These are phyloP conservation scores for Ailurus styani DNA, from an alignment of 2,113 vertebrate genomes.

Conservation along the genomic window DNA sequence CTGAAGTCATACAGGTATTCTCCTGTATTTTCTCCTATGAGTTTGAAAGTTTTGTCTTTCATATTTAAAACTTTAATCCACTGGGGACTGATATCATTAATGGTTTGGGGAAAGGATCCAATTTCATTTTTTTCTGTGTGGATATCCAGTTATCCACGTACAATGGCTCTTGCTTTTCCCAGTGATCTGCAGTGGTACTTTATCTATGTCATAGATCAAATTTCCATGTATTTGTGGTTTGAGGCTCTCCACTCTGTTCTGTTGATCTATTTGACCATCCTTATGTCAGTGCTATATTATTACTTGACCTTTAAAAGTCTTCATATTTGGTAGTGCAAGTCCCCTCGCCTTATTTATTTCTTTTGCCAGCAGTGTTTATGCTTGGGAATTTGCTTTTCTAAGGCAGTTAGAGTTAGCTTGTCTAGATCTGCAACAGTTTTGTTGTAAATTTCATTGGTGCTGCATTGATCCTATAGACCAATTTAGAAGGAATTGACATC, in stretches of 20 bases:
- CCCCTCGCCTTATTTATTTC: background rate
- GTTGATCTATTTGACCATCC: background rate
- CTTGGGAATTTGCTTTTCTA: background rate
- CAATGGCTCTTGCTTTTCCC: background rate
- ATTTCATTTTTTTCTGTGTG: background rate
- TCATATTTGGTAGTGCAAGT: background rate
- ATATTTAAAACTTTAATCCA: slow-evolving; percentile 2
- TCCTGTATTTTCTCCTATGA: background rate
- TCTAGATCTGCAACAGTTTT: background rate
- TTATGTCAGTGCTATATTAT: background rate
- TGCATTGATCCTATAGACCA: background rate
- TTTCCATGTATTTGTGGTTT: background rate
- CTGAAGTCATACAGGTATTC: background rate
- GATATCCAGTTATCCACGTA: background rate
- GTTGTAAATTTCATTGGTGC: background rate
- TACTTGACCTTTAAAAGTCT: background rate
- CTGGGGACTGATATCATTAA: background rate
- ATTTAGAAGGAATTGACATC: background rate
- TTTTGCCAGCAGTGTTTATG: background rate
- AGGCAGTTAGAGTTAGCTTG: background rate
- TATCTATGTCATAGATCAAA: background rate
- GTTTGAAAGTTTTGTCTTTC: slow-evolving; percentile 27
- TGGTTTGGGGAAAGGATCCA: background rate
- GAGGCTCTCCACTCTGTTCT: background rate
- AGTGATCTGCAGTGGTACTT: background rate